Conservation (phyloP, 2,888 invertebrate genomes). For the Chloroclystis v-ata region DNA sequence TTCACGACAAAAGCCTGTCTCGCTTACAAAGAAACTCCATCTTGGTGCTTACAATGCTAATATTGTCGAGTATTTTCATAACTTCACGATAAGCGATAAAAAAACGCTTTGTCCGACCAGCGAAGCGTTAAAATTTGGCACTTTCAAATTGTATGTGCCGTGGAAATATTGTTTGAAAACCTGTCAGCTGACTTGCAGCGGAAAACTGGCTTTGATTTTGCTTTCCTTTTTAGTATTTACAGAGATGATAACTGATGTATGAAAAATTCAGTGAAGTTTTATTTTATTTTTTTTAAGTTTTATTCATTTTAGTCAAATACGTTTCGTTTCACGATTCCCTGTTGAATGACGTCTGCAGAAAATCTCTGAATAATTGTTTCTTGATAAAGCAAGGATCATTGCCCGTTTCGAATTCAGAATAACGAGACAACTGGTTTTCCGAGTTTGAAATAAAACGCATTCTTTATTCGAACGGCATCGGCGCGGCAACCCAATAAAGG, state of each 20-base stretch:
- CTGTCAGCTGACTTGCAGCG: slow-evolving; percentile 3
- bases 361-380: no score
- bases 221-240: not conserved
- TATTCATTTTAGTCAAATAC: not conserved
- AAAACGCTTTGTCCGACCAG: slow-evolving; percentile 16
- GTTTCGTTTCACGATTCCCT: not conserved
- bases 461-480: slow-evolving; percentile 12
- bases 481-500: slow-evolving; percentile 19
- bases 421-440: not conserved
- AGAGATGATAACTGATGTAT: no score
- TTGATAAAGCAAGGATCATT: no score
- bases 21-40: slow-evolving; percentile 36
- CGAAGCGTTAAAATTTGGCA: slow-evolving; percentile 16
- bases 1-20: slow-evolving; percentile 38
- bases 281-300: not conserved
- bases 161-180: slow-evolving; percentile 19
- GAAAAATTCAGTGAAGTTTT: no score
- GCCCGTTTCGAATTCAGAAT: not conserved
- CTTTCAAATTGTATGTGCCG: slow-evolving; percentile 21
- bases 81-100: slow-evolving; percentile 25
- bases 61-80: slow-evolving; percentile 41
- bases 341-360: not conserved
- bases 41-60: slow-evolving; percentile 38
- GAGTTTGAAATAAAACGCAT: slow-evolving; percentile 1
- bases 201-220: slow-evolving; percentile 7